Evolutionary conservation across 2,888 invertebrate genomes (phyloP).

Genomic region (Mactromeris polynyma): DNA sequence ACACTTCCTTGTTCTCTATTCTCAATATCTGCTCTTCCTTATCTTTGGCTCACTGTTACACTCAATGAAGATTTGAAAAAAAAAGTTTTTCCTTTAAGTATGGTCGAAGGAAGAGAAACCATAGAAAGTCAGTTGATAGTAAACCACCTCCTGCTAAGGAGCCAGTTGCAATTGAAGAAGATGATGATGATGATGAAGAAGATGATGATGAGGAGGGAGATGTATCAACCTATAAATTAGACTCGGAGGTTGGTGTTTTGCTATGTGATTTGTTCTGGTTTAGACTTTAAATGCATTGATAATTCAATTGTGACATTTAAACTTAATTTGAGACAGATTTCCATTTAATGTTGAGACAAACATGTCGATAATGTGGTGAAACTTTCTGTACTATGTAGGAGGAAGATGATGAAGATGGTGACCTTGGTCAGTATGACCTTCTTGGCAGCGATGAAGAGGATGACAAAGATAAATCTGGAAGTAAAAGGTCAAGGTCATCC

Average conservation of each 20-base stretch:
- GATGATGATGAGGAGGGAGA: slow-evolving; percentile 88
- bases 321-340: not conserved
- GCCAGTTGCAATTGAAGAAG: slow-evolving; percentile 38
- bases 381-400: slow-evolving; percentile 14
- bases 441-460: slow-evolving; percentile 90
- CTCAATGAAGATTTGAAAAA: too few relatives aligned
- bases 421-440: slow-evolving; percentile 93
- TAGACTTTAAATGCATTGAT: not conserved
- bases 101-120: slow-evolving; percentile 88
- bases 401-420: slow-evolving; percentile 87
- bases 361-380: too few relatives aligned
- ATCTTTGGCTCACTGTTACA: too few relatives aligned
- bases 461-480: slow-evolving; percentile 55
- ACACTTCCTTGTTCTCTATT: too few relatives aligned
- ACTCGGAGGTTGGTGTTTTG: slow-evolving; percentile 62
- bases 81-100: too few relatives aligned
- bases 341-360: too few relatives aligned
- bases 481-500: slow-evolving; percentile 72
- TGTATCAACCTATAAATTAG: slow-evolving; percentile 81
- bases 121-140: slow-evolving; percentile 51
- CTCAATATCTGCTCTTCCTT: too few relatives aligned
- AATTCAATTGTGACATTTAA: not conserved
- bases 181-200: slow-evolving; percentile 79
- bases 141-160: not conserved
- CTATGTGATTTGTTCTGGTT: too few relatives aligned